Evolutionary conservation across 2,888 invertebrate genomes (phyloP).

Genomic region (Chymomyza fuscimana): DNA sequence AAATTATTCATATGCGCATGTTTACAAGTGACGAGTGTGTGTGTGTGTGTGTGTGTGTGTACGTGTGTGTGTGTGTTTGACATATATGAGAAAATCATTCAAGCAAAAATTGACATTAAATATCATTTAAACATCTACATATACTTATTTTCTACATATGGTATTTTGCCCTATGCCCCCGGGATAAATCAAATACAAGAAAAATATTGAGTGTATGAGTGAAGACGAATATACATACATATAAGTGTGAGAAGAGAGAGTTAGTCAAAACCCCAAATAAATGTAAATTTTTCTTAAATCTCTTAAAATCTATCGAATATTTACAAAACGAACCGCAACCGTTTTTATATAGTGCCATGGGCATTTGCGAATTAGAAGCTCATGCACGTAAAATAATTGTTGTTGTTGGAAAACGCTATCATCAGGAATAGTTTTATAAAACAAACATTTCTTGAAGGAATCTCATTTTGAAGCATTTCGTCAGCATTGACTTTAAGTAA

Average conservation of each 20-base stretch:
- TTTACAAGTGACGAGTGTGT: not conserved
- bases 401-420: no score
- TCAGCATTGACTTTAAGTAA: no score
- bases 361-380: not conserved
- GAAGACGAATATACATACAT: no score
- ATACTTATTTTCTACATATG: conserved; percentile 32
- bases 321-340: no score
- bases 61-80: not conserved
- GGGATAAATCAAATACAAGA: not conserved
- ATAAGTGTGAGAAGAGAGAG: not conserved
- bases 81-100: conserved; percentile 40
- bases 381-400: not conserved
- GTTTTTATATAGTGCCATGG: no score
- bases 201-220: not conserved
- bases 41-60: not conserved
- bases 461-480: no score
- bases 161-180: not conserved
- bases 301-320: no score
- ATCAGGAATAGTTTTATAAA: no score
- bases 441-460: no score
- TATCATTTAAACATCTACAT: conserved; percentile 40
- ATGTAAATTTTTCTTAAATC: no score
- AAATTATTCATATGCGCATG: conserved; percentile 44
- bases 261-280: no score
- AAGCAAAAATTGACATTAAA: conserved; percentile 55